A percentile compares a stretch with the other conserved stretches of the same genome.
Evolutionary conservation across 2,113 vertebrate genomes (phyloP).

Genomic region (Phasianus colchicus): DNA sequence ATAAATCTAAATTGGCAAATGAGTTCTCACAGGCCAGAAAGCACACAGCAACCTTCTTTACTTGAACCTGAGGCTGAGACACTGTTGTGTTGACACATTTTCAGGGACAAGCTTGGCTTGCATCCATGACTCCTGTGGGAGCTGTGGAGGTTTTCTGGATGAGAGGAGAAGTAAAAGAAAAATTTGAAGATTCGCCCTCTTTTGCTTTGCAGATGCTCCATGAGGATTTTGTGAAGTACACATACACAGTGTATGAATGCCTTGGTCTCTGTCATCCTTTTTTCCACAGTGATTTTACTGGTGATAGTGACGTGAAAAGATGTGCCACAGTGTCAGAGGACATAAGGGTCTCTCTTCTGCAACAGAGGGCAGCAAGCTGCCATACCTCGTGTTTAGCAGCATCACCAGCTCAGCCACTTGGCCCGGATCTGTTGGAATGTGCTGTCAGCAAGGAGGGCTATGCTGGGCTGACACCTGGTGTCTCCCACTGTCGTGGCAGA

Average conservation of each 20-base stretch:
- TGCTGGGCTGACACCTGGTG: background rate
- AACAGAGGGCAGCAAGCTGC: background rate
- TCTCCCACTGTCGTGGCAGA: background rate
- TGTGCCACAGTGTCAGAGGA: background rate
- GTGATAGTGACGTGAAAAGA: background rate
- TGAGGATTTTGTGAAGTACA: background rate
- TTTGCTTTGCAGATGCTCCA: background rate
- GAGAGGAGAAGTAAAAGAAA: background rate
- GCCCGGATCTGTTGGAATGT: background rate
- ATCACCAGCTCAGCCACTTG: background rate
- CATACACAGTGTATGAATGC: background rate
- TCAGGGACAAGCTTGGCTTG: background rate
- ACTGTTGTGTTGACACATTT: background rate
- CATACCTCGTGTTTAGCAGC: fast-evolving
- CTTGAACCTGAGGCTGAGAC: background rate
- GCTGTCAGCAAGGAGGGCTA: background rate
- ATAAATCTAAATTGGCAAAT: background rate
- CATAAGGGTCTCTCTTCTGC: background rate
- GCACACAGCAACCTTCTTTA: background rate
- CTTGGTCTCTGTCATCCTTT: background rate
- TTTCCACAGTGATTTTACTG: background rate
- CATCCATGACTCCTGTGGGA: background rate
- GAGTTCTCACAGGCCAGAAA: background rate
- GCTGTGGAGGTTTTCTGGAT: background rate
- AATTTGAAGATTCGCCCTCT: background rate